phyloP scores from a whole-genome alignment of 30 jellyfish, hydroid and myxozoan genomes.

The Turritopsis rubra region DNA sequence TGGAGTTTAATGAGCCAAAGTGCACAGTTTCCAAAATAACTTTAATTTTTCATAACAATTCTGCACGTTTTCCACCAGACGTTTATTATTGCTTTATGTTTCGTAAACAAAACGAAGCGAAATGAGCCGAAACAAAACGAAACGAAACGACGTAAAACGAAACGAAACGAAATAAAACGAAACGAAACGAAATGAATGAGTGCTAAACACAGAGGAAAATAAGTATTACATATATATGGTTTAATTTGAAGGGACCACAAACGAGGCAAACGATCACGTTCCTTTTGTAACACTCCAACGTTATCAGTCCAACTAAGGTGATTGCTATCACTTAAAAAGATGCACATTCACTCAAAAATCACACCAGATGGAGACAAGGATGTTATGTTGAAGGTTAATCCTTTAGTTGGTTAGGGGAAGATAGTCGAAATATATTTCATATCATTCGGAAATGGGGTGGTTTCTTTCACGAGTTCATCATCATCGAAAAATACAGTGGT shows the following conservation, averaged over 20 bases:
- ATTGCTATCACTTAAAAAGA: not conserved
- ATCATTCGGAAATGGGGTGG: not conserved
- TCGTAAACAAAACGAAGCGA: too few species aligned
- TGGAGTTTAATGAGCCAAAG: too few species aligned
- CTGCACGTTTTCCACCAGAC: too few species aligned
- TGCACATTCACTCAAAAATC: not conserved
- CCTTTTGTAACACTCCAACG: not conserved
- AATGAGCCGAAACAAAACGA: too few species aligned
- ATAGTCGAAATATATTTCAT: not conserved
- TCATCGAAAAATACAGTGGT: too few species aligned
- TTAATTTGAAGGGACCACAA: not conserved
- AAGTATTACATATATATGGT: too few species aligned
- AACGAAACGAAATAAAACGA: too few species aligned
- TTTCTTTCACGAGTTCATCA: not conserved
- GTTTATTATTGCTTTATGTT: too few species aligned
- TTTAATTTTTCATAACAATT: too few species aligned
- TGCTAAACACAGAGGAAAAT: not conserved
- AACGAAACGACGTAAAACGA: too few species aligned
- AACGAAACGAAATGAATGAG: not conserved
- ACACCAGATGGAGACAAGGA: not conserved
- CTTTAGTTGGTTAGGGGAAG: not conserved
- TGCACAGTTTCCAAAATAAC: too few species aligned
- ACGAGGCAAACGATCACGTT: not conserved
- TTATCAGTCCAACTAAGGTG: not conserved
- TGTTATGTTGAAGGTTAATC: not conserved